These are phyloP conservation scores for Bilobella aurantiaca DNA, from an alignment of 1,140 invertebrate genomes.

Conservation along the genomic window DNA sequence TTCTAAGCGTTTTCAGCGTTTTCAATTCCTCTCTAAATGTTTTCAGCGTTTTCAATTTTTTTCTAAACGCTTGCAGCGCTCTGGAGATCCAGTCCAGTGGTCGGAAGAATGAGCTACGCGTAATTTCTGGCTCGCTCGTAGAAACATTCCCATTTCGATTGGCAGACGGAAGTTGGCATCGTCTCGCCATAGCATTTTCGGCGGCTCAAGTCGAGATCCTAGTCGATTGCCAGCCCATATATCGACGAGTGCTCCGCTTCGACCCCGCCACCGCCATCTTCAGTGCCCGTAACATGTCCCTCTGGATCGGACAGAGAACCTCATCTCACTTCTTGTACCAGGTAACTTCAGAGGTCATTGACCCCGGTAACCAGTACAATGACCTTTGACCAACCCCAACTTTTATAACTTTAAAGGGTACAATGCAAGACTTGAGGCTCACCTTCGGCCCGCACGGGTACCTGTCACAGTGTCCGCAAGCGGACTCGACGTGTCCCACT, in stretches of 20 bases:
- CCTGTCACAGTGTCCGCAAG: slow-evolving; percentile 69
- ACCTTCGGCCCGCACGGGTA: slow-evolving; percentile 74
- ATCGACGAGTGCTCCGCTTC: slow-evolving; percentile 40
- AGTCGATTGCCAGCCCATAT: slow-evolving; percentile 74
- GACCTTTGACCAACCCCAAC: neutral
- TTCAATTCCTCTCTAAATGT: too few relatives aligned
- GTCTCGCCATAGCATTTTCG: slow-evolving; percentile 67
- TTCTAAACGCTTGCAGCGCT: slow-evolving; percentile 51
- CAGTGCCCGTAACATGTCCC: slow-evolving; percentile 45
- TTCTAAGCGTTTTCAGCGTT: too few relatives aligned
- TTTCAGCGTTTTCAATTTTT: too few relatives aligned
- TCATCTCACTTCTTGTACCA: slow-evolving; percentile 74
- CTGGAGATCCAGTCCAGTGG: slow-evolving; percentile 83
- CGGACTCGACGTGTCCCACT: slow-evolving; percentile 75
- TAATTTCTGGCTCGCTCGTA: slow-evolving; percentile 59
- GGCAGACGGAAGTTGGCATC: slow-evolving; percentile 76
- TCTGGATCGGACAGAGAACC: slow-evolving; percentile 80
- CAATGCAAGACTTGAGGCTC: slow-evolving; percentile 73
- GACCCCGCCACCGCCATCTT: slow-evolving; percentile 32
- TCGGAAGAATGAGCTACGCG: slow-evolving; percentile 60
- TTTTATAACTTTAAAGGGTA: slow-evolving; percentile 51
- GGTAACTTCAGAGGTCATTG: slow-evolving; percentile 45
- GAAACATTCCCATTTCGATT: slow-evolving; percentile 77
- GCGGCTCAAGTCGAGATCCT: slow-evolving; percentile 68
- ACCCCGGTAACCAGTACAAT: neutral